These are phyloP conservation scores for Leucosticte australis DNA, from an alignment of 2,113 vertebrate species.

Conservation along the genomic window DNA sequence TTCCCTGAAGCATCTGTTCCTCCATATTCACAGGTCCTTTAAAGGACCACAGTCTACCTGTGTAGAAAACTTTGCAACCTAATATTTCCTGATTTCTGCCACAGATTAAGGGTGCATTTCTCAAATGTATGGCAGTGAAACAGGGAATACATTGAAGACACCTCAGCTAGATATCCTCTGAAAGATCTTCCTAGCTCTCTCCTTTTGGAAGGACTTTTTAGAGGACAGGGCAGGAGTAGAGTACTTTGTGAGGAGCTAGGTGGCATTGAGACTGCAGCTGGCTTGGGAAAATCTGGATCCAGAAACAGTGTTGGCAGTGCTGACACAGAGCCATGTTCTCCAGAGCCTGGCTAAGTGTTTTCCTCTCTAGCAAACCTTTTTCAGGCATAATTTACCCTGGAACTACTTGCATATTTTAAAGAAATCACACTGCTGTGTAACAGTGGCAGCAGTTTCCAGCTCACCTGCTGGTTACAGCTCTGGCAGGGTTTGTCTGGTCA, in stretches of 20 bases:
- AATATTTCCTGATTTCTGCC: neutral
- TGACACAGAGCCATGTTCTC: neutral
- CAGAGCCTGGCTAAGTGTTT: neutral
- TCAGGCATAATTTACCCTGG: neutral
- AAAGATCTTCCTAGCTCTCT: neutral
- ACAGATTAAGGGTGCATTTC: neutral
- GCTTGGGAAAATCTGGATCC: neutral
- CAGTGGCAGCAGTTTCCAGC: neutral
- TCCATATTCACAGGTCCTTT: slow-evolving; percentile 36
- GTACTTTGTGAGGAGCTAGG: neutral
- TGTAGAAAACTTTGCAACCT: neutral
- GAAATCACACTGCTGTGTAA: neutral
- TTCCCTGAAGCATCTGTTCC: slow-evolving; percentile 33
- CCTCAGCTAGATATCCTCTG: neutral
- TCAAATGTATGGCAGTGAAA: neutral
- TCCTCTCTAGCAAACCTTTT: neutral
- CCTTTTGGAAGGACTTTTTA: neutral
- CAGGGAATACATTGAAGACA: neutral
- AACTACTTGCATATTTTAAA: neutral
- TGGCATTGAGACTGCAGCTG: neutral
- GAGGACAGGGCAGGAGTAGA: neutral
- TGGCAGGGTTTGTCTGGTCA: neutral
- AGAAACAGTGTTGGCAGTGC: neutral
- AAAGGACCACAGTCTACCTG: neutral
- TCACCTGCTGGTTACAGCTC: neutral